Percentiles rank a stretch among this genome's conserved stretches.
phyloP scores from a whole-genome alignment of 2,113 vertebrate species.

The Chlamydotis undulata region DNA sequence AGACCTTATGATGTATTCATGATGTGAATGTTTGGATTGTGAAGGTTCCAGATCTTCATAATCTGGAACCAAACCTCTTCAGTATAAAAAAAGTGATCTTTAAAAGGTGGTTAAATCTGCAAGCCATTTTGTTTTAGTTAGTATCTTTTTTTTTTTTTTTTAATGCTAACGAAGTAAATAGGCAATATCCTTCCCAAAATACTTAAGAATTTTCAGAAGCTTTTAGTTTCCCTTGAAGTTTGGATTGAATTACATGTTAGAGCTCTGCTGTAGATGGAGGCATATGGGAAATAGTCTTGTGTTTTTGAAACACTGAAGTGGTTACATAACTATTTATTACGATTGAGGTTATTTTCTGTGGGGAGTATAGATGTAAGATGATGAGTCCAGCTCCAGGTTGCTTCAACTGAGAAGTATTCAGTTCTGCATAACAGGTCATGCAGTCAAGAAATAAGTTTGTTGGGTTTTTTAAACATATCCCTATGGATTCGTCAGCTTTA shows the following conservation, averaged over 20 bases:
- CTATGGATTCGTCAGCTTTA: background rate
- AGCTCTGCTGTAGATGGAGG: background rate
- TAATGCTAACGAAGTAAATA: background rate
- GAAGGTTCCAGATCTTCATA: background rate
- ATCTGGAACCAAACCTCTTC: background rate
- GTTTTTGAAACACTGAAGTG: background rate
- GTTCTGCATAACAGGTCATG: background rate
- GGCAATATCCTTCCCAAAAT: background rate
- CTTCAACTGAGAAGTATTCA: background rate
- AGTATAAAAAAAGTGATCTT: background rate
- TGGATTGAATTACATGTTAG: background rate
- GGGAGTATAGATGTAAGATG: background rate
- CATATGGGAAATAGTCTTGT: background rate
- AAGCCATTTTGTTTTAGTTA: background rate
- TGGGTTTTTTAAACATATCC: background rate
- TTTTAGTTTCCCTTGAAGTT: background rate
- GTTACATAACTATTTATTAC: background rate
- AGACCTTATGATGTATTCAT: background rate
- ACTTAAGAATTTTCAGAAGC: background rate
- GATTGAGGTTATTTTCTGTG: background rate
- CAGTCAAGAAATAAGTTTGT: background rate
- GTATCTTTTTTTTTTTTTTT: background rate
- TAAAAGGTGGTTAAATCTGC: background rate
- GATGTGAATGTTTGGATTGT: background rate
- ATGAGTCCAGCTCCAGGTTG: background rate